These are phyloP conservation scores for Larimichthys polyactis DNA, from an alignment of 2,113 vertebrate species.

Conservation along the genomic window DNA sequence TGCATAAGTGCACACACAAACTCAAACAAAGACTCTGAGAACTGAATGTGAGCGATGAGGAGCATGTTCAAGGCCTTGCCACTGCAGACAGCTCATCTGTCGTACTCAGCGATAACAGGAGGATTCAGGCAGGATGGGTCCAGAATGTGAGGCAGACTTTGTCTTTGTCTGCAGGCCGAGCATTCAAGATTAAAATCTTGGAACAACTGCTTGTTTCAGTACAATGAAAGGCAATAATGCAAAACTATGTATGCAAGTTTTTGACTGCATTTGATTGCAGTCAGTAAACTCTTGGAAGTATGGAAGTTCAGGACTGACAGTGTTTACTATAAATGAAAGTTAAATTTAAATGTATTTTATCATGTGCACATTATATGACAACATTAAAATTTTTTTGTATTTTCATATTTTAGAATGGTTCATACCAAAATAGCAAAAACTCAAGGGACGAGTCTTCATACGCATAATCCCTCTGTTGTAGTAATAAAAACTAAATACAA, in stretches of 20 bases:
- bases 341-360: background rate
- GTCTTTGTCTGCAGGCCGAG: constrained; percentile 43
- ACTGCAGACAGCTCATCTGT: constrained; percentile 67
- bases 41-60: constrained; percentile 40
- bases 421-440: background rate
- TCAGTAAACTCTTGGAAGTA: background rate
- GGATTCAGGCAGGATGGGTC: constrained; percentile 37
- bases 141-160: constrained; percentile 59
- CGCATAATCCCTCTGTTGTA: background rate
- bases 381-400: background rate
- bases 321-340: background rate
- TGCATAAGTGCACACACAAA: constrained; percentile 22
- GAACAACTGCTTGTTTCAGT: constrained; percentile 5
- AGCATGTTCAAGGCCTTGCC: constrained; percentile 37
- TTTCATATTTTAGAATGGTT: background rate
- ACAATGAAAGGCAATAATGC: background rate
- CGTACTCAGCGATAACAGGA: constrained; percentile 55
- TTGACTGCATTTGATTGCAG: background rate
- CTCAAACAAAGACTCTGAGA: constrained; percentile 16
- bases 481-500: background rate
- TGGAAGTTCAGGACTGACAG: background rate
- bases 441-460: background rate
- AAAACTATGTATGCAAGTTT: constrained; percentile 9
- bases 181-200: constrained; percentile 19
- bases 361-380: background rate